Base-by-base conservation (phyloP, 2,888 invertebrate genomes). In the Hyalella azteca region DNA sequence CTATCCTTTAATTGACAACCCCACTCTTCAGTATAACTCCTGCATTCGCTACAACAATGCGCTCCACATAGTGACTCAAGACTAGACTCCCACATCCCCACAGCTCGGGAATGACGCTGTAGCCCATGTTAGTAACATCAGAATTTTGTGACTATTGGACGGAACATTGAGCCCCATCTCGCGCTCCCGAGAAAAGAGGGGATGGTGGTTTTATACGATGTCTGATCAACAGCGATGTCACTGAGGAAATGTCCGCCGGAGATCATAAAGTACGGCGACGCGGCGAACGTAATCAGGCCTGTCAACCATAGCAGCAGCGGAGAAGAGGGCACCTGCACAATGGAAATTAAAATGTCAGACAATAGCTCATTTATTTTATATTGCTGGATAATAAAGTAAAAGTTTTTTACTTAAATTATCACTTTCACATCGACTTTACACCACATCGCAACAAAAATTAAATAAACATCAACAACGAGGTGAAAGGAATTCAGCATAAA, bases 141-240 rank as follows among this genome's bases (percentile, higher is more conserved):
- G 85, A 84, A 29, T 60, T 73, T 66, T 83, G 84, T 15, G 82
- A 19, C 79, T 73, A 36, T 84, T 86, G 15, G 87, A 86, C 4
- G 86, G 85, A 3, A 88, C 79, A 26, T 87, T 86, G 59, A 86
- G 85, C 89, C 89, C 88, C 88, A 88, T 66, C 87, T 86, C 4
- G 88, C 87, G 32, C 89, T 89, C 45, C 89, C 89, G 4, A 89
- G 85, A 84, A 89, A 89, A 26, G 89, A 87, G 54, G 89, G 85
- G 78, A 89, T 88, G 15, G 86, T 85, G 2, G 89, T 89, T 36
- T 88, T 88, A 86, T 88, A 89, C 3, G 87, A 86, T 39, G 88
- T 82, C 84, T 89, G 89, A 26, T 87, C 86, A 59, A 85, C 81
- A n/a, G 85, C 86, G n/a, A 87, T 73, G 13, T 79, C 83, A 15